These are phyloP conservation scores for Endomychus coccineus DNA, from an alignment of 2,888 invertebrate species.

Conservation along the genomic window DNA sequence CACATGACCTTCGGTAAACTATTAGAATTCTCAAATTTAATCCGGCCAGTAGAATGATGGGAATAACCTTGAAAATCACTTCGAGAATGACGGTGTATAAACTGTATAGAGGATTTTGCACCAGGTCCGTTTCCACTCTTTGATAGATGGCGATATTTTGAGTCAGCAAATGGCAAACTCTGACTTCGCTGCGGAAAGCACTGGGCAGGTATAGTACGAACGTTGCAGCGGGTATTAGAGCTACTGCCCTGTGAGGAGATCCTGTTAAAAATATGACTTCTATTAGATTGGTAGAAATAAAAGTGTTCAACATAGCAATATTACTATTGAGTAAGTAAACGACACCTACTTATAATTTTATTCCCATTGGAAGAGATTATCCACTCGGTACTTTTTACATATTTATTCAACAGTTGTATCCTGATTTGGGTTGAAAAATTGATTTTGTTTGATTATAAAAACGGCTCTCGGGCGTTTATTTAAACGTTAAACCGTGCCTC, in stretches of 20 bases:
- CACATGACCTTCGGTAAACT: conserved; percentile 58
- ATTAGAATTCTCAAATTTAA: conserved; percentile 60
- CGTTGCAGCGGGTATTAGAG: conserved; percentile 56
- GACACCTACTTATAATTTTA: too few relatives aligned
- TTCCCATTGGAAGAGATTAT: too few relatives aligned
- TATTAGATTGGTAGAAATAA: too few relatives aligned
- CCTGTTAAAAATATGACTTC: conserved; percentile 43
- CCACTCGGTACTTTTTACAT: too few relatives aligned
- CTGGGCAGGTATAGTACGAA: conserved; percentile 63
- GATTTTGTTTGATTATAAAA: too few relatives aligned
- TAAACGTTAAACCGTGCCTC: too few relatives aligned
- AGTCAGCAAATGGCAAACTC: conserved; percentile 39
- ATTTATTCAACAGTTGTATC: too few relatives aligned
- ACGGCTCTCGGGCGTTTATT: too few relatives aligned
- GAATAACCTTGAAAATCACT: conserved; percentile 58
- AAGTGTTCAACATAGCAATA: too few relatives aligned
- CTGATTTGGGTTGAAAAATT: too few relatives aligned
- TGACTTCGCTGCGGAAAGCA: conserved; percentile 55
- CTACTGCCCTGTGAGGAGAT: conserved; percentile 56
- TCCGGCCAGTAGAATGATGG: conserved; percentile 58
- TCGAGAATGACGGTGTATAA: conserved; percentile 58
- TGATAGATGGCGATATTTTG: conserved; percentile 53
- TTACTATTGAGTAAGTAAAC: too few relatives aligned
- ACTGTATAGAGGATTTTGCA: conserved; percentile 38
- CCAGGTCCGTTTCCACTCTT: conserved; percentile 35